Evolutionary conservation across 1,140 invertebrate species (phyloP).

Genomic region (Aphis gossypii): DNA sequence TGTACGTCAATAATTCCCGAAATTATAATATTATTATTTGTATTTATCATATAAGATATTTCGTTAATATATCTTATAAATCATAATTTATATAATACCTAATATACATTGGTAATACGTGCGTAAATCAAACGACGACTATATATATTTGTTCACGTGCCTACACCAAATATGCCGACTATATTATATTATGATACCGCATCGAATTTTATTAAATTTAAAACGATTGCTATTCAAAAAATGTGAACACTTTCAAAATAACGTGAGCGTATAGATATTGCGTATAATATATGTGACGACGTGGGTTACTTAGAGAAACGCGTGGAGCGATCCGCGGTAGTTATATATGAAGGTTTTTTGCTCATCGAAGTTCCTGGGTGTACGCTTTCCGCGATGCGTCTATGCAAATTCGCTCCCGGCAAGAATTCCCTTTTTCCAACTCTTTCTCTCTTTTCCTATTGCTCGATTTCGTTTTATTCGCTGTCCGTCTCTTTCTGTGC

Average conservation of each 20-base stretch:
- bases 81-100: background rate
- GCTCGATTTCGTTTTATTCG: background rate
- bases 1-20: background rate
- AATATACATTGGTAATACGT: background rate
- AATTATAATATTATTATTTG: too few relatives aligned
- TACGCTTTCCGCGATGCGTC: background rate
- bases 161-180: background rate
- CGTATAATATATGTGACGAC: background rate
- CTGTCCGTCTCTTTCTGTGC: background rate
- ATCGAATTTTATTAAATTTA: background rate
- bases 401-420: background rate
- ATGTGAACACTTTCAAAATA: background rate
- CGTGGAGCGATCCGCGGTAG: background rate
- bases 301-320: background rate
- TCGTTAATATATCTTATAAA: background rate
- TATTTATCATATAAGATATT: background rate
- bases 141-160: background rate
- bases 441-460: background rate
- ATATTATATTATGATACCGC: background rate
- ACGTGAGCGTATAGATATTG: background rate
- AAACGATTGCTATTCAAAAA: background rate
- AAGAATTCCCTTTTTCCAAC: background rate
- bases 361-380: background rate
- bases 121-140: background rate
- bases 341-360: conserved; percentile 16